These are phyloP conservation scores for Calonectris borealis DNA, from an alignment of 2,113 vertebrate species.

Conservation along the genomic window DNA sequence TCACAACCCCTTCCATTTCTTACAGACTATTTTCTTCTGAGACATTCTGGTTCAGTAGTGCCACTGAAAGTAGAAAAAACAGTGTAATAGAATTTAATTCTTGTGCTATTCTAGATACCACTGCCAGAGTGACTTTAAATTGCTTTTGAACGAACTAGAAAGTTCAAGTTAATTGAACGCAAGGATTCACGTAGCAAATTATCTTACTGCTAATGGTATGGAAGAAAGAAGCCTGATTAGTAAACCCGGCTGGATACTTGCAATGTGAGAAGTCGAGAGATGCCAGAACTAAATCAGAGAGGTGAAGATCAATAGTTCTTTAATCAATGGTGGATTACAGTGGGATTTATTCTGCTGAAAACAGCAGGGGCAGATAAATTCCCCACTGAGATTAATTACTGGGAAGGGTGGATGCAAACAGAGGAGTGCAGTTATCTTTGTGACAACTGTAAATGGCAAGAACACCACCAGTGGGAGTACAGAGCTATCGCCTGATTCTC, in stretches of 20 bases:
- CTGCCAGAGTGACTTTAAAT: slow-evolving; percentile 32
- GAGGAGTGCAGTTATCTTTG: slow-evolving; percentile 30
- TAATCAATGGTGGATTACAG: slow-evolving; percentile 58
- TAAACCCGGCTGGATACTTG: slow-evolving; percentile 22
- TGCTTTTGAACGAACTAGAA: neutral
- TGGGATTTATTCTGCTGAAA: slow-evolving; percentile 49
- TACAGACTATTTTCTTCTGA: neutral
- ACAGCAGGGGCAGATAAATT: slow-evolving; percentile 33
- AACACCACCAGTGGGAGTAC: neutral
- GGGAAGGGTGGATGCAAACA: neutral
- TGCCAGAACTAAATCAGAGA: slow-evolving; percentile 47
- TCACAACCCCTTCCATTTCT: neutral
- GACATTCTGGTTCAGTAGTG: neutral
- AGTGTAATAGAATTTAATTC: slow-evolving; percentile 11
- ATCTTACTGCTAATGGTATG: slow-evolving; percentile 33
- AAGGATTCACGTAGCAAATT: slow-evolving; percentile 41
- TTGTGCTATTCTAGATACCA: neutral
- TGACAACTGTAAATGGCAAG: slow-evolving; percentile 34
- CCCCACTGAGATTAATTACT: slow-evolving; percentile 40
- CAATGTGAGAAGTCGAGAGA: neutral
- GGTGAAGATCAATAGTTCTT: slow-evolving; percentile 65
- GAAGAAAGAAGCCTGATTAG: slow-evolving; percentile 50
- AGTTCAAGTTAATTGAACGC: slow-evolving; percentile 56
- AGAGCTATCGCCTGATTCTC: slow-evolving; percentile 4
- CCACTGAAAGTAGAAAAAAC: neutral